Percentiles rank a stretch among this genome's conserved stretches.
Conservation (phyloP, 2,113 vertebrate species). For the Nycticryphes semicollaris region DNA sequence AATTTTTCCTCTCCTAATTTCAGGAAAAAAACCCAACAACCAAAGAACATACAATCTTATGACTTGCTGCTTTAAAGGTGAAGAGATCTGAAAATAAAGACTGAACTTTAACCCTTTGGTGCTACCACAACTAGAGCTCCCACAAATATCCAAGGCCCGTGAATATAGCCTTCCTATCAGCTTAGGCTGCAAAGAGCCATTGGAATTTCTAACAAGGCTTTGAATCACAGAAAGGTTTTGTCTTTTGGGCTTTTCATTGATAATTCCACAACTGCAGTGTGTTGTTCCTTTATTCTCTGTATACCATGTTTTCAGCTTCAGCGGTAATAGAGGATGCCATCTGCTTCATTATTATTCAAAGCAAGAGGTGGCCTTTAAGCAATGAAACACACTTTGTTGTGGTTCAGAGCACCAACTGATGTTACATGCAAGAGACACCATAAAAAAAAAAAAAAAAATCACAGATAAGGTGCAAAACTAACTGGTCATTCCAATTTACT, state of each 20-base stretch:
- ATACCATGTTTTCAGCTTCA: neutral
- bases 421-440: neutral
- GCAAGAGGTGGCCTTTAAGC: neutral
- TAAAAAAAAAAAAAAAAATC: neutral
- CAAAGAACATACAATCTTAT: neutral
- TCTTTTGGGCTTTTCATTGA: neutral
- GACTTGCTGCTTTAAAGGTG: slow-evolving; percentile 6
- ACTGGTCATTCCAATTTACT: neutral
- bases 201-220: neutral
- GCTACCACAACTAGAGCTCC: neutral
- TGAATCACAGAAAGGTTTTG: neutral
- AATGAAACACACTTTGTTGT: neutral
- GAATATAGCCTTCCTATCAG: neutral
- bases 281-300: neutral
- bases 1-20: slow-evolving; percentile 15
- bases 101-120: neutral
- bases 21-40: neutral
- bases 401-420: neutral
- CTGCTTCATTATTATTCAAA: neutral
- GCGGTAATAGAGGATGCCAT: neutral
- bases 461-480: neutral
- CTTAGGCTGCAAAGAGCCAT: neutral
- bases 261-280: neutral
- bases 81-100: slow-evolving; percentile 5
- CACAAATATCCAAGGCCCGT: neutral